Evolutionary conservation across 1,140 invertebrate genomes (phyloP), one percentile per base, ranked within the genome.

Genomic region (Gonioctena quinquepunctata): DNA sequence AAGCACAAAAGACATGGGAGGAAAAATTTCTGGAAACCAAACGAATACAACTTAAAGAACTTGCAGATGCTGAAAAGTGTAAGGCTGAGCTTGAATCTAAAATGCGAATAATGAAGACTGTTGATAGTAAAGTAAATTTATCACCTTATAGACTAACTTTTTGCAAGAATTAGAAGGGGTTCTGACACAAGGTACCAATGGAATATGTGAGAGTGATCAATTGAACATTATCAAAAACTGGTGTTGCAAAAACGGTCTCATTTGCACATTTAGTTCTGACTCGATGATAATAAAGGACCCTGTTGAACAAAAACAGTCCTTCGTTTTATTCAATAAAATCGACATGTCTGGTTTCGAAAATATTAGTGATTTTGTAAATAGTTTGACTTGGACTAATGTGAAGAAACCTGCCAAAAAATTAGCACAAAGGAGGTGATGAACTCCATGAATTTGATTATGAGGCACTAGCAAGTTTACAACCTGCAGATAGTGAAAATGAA

Each of bases 1-100:
- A 86, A 23, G 83, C 90, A 2, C 86, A 88, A 70, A 84, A 85
- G 42, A 86, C 85, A 19, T 89, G 90, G 81, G 85, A 88, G 74
- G 86, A 89, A 70, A 83, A 83, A 69, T 79, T 81, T 69, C 73
- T 79, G 68, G 82, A 81, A 72, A 77, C 73, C 6, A 75, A 69
- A 33, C 52, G 73, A 61, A 54, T 67, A 6, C 80, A 82, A 69
- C 13, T 80, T 19, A 82, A 85, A 70, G 85, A 85, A 66, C 78
- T 90, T 0, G 84, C 84, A 25, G 88, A 88, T 75, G 86, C 89
- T 1, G 88, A 89, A 73, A 85, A 87, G 66, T 85, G 86, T 59
- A 86, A 87, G 73, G 86, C 85, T 1, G 89, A 89, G 77, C 72
- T 90, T 25, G 86, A 87, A 66, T 82, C 80, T 1, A 79, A 79